phyloP scores from a whole-genome alignment of 1,140 invertebrate species.

The Eupeodes corollae region DNA sequence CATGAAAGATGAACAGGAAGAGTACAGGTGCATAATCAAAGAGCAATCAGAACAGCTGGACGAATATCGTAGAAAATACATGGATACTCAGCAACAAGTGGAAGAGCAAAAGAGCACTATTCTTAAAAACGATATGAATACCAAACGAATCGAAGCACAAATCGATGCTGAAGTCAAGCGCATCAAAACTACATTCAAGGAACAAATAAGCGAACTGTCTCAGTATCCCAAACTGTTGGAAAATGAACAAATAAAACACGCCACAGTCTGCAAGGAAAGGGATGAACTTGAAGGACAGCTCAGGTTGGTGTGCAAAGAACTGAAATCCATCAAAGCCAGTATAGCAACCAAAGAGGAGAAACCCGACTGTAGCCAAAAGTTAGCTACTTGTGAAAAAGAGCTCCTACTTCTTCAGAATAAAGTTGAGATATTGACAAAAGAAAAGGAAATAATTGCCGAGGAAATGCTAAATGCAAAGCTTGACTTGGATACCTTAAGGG shows the following conservation, averaged over 20 bases:
- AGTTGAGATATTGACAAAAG: slow-evolving; percentile 21
- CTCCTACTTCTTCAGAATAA: slow-evolving; percentile 16
- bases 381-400: slow-evolving; percentile 28
- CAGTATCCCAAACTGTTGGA: slow-evolving; percentile 62
- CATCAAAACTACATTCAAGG: slow-evolving; percentile 64
- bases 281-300: slow-evolving; percentile 29
- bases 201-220: slow-evolving; percentile 59
- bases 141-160: slow-evolving; percentile 60
- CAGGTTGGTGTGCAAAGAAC: slow-evolving; percentile 29
- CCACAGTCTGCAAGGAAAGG: slow-evolving; percentile 52
- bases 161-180: slow-evolving; percentile 60
- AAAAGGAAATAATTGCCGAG: slow-evolving; percentile 32
- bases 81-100: slow-evolving; percentile 58
- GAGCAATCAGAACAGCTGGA: slow-evolving; percentile 59
- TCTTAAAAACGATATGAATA: slow-evolving; percentile 64
- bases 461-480: slow-evolving; percentile 44
- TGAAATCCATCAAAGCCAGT: slow-evolving; percentile 19
- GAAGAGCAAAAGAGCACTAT: slow-evolving; percentile 61
- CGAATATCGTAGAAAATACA: slow-evolving; percentile 61
- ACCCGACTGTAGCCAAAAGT: slow-evolving; percentile 19
- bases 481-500: slow-evolving; percentile 53
- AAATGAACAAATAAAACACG: slow-evolving; percentile 56
- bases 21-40: slow-evolving; percentile 52
- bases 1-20: slow-evolving; percentile 41
- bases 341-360: not conserved